These are phyloP conservation scores for Larimichthys polyactis DNA, from an alignment of 2,113 vertebrate species.

Conservation along the genomic window DNA sequence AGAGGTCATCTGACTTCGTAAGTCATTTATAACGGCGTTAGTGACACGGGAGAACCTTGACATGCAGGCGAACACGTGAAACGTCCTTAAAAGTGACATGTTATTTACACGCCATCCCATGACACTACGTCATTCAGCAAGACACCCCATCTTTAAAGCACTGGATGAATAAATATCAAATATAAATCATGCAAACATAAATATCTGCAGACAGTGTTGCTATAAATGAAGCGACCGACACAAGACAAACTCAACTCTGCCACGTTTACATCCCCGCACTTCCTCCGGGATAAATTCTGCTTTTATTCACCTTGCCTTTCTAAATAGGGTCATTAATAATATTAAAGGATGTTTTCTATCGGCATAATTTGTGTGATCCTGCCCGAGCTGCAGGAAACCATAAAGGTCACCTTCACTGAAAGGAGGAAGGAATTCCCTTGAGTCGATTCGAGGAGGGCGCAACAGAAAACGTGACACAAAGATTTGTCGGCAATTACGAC, in stretches of 20 bases:
- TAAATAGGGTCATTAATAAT: constrained; percentile 26
- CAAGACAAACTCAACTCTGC: neutral
- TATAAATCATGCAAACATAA: neutral
- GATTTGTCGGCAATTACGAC: neutral
- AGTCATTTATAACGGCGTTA: too few relatives aligned
- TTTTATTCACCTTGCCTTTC: neutral
- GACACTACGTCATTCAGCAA: neutral
- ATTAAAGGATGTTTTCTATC: constrained; percentile 11
- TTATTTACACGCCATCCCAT: too few relatives aligned
- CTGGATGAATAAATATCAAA: neutral
- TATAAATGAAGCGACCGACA: neutral
- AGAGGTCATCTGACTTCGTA: neutral
- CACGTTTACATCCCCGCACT: neutral
- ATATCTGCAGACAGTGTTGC: neutral
- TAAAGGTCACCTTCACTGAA: constrained; percentile 3
- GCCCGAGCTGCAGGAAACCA: neutral
- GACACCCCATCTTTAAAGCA: neutral
- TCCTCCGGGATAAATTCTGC: neutral
- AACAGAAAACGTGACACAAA: neutral
- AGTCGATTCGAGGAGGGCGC: neutral
- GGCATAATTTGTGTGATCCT: neutral
- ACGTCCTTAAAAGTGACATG: too few relatives aligned
- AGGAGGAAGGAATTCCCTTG: neutral
- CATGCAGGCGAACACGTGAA: too few relatives aligned
- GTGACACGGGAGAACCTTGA: too few relatives aligned